A percentile compares a stretch with the other conserved stretches of the same genome.
Evolutionary conservation across 2,113 vertebrate species (phyloP).

Genomic region (Pterocles burchelli): DNA sequence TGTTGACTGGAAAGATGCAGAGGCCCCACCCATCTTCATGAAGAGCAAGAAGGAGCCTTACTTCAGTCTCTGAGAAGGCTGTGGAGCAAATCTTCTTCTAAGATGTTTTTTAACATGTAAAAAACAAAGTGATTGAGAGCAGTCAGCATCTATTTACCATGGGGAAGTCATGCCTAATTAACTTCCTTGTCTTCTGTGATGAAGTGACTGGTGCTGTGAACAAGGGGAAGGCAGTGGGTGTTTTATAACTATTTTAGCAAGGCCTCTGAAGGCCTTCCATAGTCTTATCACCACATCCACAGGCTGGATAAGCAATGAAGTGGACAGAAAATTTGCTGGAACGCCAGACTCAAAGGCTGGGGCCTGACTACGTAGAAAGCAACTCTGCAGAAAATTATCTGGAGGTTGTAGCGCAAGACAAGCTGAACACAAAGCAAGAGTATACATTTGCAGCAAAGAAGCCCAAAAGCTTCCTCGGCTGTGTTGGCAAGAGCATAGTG

Average conservation of each 20-base stretch:
- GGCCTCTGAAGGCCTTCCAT: background rate
- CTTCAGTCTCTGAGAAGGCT: background rate
- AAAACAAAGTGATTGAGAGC: background rate
- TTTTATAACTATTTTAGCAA: background rate
- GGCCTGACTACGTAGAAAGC: background rate
- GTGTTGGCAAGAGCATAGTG: background rate
- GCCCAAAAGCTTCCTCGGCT: background rate
- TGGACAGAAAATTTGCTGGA: background rate
- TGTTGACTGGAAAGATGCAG: background rate
- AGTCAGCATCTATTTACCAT: background rate
- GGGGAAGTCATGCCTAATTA: background rate
- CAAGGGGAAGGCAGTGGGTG: background rate
- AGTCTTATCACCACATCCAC: background rate
- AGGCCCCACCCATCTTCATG: background rate
- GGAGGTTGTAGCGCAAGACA: background rate
- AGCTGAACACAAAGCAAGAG: background rate
- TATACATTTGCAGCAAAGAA: background rate
- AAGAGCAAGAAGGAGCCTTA: background rate
- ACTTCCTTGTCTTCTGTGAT: background rate
- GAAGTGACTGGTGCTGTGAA: background rate
- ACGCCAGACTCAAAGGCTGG: background rate
- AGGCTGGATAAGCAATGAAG: background rate
- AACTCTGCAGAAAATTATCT: background rate
- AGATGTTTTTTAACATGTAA: background rate
- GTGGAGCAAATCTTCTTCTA: background rate